Evolutionary conservation across 1,140 invertebrate species (phyloP).

Genomic region (Pseudomyrmex sp.): DNA sequence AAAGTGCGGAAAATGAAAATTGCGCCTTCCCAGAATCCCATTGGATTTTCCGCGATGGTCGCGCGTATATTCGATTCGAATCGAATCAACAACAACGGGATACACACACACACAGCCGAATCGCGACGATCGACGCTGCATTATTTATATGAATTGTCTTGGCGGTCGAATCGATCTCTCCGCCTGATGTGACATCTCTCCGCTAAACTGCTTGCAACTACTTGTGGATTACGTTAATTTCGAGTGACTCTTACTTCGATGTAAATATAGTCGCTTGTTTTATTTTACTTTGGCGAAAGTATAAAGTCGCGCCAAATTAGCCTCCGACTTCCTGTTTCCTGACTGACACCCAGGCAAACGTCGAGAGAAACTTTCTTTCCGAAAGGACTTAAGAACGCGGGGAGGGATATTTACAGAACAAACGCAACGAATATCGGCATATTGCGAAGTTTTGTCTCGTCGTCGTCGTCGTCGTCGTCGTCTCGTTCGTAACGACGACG

Average conservation of each 20-base stretch:
- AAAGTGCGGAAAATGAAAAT: constrained; percentile 66
- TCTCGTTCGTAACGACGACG: neutral
- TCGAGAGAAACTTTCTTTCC: neutral
- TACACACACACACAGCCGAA: constrained; percentile 19
- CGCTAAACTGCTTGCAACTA: neutral
- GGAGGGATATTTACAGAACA: constrained; percentile 10
- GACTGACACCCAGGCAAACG: constrained; percentile 13
- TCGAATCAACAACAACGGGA: constrained; percentile 48
- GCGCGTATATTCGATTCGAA: constrained; percentile 36
- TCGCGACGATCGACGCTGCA: neutral
- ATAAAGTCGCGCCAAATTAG: neutral
- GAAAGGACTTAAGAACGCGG: neutral
- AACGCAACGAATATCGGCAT: neutral
- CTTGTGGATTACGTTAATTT: neutral
- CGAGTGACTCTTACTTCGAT: neutral
- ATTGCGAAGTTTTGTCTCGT: constrained; percentile 29
- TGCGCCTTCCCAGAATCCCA: constrained; percentile 48
- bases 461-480: neutral
- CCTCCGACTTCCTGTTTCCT: neutral
- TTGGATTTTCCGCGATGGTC: constrained; percentile 63
- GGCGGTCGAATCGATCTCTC: neutral
- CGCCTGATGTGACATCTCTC: neutral
- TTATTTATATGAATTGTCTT: neutral
- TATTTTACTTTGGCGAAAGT: neutral
- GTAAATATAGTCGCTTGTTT: neutral